These are phyloP conservation scores for Baronia brevicornis DNA, from an alignment of 2,888 invertebrate genomes.

Conservation along the genomic window DNA sequence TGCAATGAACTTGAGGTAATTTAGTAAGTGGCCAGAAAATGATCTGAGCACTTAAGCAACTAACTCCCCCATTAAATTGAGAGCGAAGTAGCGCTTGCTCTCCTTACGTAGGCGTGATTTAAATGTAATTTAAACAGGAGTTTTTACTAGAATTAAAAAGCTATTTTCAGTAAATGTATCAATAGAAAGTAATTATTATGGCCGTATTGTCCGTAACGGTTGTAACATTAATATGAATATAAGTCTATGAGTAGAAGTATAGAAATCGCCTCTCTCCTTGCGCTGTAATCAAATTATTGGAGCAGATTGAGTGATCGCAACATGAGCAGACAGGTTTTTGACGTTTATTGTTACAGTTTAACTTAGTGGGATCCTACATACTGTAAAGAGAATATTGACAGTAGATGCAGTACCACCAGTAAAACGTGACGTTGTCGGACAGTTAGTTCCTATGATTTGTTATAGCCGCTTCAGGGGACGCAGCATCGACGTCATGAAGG, in stretches of 20 bases:
- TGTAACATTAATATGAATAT: no score
- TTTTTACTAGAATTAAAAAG: constrained; percentile 9
- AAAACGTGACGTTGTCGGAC: constrained; percentile 47
- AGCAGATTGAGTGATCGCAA: constrained; percentile 9
- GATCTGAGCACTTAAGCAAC: constrained; percentile 46
- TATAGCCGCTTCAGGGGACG: constrained; percentile 30
- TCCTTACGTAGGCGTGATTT: constrained; percentile 54
- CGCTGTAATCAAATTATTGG: no score
- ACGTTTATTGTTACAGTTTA: constrained; percentile 11
- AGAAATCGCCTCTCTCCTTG: no score
- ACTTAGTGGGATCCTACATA: constrained; percentile 11
- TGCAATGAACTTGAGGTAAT: constrained; percentile 65
- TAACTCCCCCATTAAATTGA: constrained; percentile 49
- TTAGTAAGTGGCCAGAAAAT: constrained; percentile 53
- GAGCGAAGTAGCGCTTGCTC: constrained; percentile 38
- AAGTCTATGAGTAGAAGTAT: no score
- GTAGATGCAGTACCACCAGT: constrained; percentile 42
- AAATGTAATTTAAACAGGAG: constrained; percentile 18
- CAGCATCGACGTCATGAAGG: constrained; percentile 42
- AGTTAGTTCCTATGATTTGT: constrained; percentile 42
- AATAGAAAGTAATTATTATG: constrained; percentile 13
- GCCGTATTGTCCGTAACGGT: constrained; percentile 9
- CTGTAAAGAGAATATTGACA: constrained; percentile 41
- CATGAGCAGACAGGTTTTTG: constrained; percentile 10
- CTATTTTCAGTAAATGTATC: constrained; percentile 11